Evolutionary conservation across 64 coral and sea anemone species (phyloP), one percentile per base, ranked within the genome.

Genomic region (Anthopleura sola): DNA sequence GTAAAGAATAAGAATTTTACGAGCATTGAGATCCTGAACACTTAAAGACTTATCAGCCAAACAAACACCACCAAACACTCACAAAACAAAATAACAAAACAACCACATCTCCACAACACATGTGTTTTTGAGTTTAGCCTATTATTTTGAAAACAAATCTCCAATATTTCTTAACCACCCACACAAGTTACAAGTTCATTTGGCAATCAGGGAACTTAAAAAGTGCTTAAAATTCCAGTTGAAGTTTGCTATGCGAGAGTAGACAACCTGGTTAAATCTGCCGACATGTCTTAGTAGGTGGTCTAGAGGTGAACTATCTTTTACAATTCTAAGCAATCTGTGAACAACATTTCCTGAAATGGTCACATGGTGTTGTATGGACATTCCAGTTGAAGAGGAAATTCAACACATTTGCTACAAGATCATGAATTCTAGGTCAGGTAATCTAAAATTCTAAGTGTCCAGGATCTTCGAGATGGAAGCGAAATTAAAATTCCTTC

Each of bases 71-170:
- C 60, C 20, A 64, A n/a, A 5, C n/a, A 3, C 26, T 23, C 3
- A 21, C 60, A 64, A 64, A 64, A 64, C 60, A 64, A 3, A 28
- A 23, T 21, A 66, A 28, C 60, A 26, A 66, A 66, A 66, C 23
- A 66, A 66, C 60, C 60, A 66, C n/a, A 66, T 28, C 11, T 66
- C n/a, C 23, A 66, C n/a, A n/a, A n/a, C n/a, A n/a, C 60, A 66
- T 11, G 26, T 66, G 60, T 66, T 66, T 66, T 66, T 26, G 11
- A 66, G 60, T 66, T 24, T 11, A 12, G 5, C 60, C 60, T 6
- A 56, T 7, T 66, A 66, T 66, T 66, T 66, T 66, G 60, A 66
- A 66, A 66, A 66, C 60, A 66, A 66, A 66, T 66, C 60, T 66
- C 2, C 5, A 66, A 2, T 66, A 66, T 66, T 24, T 66, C 60